A percentile compares a stretch with the other conserved stretches of the same genome.
Conservation (phyloP, 2,888 invertebrate genomes). For the Eristalinus sepulchralis region DNA sequence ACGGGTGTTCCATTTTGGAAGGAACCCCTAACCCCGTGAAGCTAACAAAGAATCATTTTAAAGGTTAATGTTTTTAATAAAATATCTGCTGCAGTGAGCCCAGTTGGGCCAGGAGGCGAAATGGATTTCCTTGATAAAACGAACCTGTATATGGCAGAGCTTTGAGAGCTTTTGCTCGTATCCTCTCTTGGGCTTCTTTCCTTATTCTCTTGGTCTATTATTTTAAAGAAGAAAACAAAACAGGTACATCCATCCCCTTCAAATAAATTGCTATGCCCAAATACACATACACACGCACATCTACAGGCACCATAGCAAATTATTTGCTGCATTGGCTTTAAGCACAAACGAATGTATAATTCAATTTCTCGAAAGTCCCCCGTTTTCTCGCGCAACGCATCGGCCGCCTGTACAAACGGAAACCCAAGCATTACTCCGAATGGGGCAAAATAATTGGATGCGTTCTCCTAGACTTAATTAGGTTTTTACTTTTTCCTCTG, state of each 20-base stretch:
- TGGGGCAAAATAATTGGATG: constrained; percentile 27
- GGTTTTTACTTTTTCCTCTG: constrained; percentile 21
- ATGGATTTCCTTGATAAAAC: constrained; percentile 1
- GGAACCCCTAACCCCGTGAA: background rate
- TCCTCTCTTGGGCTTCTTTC: constrained; percentile 24
- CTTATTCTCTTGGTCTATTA: constrained; percentile 12
- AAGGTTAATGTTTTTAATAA: background rate
- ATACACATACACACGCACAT: background rate
- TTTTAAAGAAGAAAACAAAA: constrained; percentile 6
- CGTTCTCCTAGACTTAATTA: constrained; percentile 41
- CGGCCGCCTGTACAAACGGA: background rate
- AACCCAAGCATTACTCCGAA: background rate
- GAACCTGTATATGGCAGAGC: constrained; percentile 37
- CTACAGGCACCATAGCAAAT: background rate
- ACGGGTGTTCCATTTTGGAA: background rate
- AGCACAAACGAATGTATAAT: background rate
- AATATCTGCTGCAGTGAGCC: background rate
- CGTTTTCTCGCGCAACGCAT: background rate
- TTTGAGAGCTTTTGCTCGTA: constrained; percentile 44
- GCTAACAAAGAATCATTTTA: background rate
- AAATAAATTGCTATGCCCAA: constrained; percentile 15
- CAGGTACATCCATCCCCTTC: background rate
- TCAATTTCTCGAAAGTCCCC: background rate
- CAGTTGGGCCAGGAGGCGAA: background rate
- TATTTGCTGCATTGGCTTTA: constrained; percentile 34